phyloP scores from a whole-genome alignment of 2,113 vertebrate genomes.

The Syrrhaptes paradoxus region DNA sequence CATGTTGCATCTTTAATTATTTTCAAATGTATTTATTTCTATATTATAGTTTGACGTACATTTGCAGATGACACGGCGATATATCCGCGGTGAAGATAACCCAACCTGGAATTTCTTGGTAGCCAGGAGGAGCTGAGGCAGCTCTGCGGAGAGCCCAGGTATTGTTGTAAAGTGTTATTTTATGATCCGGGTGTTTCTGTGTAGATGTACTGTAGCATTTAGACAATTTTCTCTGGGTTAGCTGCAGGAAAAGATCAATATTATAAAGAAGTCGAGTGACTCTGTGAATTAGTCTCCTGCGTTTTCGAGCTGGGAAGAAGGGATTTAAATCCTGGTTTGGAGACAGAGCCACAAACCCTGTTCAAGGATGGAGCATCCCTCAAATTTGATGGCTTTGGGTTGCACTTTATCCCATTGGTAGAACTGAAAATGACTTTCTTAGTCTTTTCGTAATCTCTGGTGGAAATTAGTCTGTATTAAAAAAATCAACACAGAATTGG shows the following conservation, averaged over 20 bases:
- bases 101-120: not conserved
- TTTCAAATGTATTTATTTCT: not conserved
- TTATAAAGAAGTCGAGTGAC: conserved; percentile 57
- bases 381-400: not conserved
- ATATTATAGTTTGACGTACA: not conserved
- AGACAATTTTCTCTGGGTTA: conserved; percentile 71
- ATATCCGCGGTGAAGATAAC: not conserved
- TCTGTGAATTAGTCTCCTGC: conserved; percentile 45
- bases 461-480: not conserved
- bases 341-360: not conserved
- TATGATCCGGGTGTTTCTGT: conserved; percentile 38
- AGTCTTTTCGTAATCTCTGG: not conserved
- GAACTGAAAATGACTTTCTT: not conserved
- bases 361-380: not conserved
- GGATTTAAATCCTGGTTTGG: conserved; percentile 1
- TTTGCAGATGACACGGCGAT: rapidly evolving
- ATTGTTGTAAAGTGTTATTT: conserved; percentile 19
- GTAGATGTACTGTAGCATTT: conserved; percentile 56
- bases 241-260: conserved; percentile 73
- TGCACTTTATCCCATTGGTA: not conserved
- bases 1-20: not conserved
- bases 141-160: not conserved
- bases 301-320: not conserved
- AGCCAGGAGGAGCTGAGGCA: not conserved
- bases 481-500: not conserved